phyloP scores from a whole-genome alignment of 1,140 invertebrate genomes.

The Apis dorsata region DNA sequence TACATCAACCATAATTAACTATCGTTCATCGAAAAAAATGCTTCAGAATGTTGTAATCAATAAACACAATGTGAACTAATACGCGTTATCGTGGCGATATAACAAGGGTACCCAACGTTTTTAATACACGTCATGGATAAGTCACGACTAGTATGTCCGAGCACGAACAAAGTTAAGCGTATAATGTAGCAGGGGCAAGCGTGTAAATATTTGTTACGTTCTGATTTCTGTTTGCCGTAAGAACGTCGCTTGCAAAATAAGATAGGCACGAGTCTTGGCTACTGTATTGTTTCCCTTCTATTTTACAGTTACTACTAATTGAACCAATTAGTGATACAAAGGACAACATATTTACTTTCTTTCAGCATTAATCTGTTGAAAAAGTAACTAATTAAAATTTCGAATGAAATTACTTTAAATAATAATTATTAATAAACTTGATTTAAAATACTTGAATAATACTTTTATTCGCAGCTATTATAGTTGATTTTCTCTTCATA shows the following conservation, averaged over 20 bases:
- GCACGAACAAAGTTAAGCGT: constrained; percentile 48
- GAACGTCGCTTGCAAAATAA: constrained; percentile 42
- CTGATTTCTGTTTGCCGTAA: constrained; percentile 53
- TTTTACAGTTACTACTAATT: too few species aligned
- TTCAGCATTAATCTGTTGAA: too few species aligned
- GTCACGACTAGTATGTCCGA: constrained; percentile 34
- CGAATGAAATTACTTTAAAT: too few species aligned
- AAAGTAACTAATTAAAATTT: too few species aligned
- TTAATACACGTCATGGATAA: constrained; percentile 33
- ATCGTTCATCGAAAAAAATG: not conserved
- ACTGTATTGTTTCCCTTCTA: constrained; percentile 13
- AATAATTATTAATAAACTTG: too few species aligned
- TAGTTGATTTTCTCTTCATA: too few species aligned
- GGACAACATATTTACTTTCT: too few species aligned
- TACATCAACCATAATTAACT: not conserved
- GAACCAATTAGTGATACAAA: too few species aligned
- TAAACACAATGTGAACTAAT: constrained; percentile 22
- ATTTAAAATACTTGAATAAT: too few species aligned
- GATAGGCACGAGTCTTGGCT: constrained; percentile 42
- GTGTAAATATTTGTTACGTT: constrained; percentile 57
- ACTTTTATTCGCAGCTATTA: too few species aligned
- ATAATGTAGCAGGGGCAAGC: constrained; percentile 31
- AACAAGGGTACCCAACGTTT: not conserved
- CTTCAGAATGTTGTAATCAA: constrained; percentile 1
- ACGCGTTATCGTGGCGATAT: constrained; percentile 13